Percentiles rank a stretch among this genome's conserved stretches.
Evolutionary conservation across 2,797 vertebrate species (phyloP).

Genomic region (Crocodylus rhombifer): DNA sequence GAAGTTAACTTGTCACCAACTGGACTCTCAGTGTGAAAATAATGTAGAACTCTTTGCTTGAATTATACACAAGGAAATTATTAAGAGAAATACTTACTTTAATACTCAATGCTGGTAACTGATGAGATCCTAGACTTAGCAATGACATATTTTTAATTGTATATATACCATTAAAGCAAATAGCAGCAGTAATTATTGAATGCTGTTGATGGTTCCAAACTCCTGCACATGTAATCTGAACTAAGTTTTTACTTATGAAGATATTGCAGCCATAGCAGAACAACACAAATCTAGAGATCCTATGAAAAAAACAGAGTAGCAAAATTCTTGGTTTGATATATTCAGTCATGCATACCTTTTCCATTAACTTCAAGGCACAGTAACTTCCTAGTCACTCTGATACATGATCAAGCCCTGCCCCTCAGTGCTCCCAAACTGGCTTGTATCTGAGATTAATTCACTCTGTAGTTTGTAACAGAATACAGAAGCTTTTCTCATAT

Average conservation of each 20-base stretch:
- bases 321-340: not conserved
- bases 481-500: not conserved
- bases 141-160: not conserved
- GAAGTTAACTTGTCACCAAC: too few species aligned
- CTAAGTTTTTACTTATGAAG: too few species aligned
- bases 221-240: too few species aligned
- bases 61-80: not conserved
- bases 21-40: not conserved
- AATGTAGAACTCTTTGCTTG: not conserved
- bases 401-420: not conserved
- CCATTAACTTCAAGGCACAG: accelerated
- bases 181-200: not conserved
- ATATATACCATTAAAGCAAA: not conserved
- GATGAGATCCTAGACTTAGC: too few species aligned
- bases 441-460: not conserved
- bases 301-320: not conserved
- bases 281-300: not conserved
- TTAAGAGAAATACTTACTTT: not conserved
- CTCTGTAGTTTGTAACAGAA: too few species aligned
- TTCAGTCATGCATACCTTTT: not conserved
- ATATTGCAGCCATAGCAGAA: too few species aligned
- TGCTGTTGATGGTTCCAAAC: too few species aligned
- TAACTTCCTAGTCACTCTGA: not conserved
- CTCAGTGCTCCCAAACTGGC: too few species aligned
- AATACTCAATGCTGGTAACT: not conserved